Evolutionary conservation across 2,113 vertebrate species (phyloP), one percentile per base, ranked within the genome.

Genomic region (Pachyramphus minor): DNA sequence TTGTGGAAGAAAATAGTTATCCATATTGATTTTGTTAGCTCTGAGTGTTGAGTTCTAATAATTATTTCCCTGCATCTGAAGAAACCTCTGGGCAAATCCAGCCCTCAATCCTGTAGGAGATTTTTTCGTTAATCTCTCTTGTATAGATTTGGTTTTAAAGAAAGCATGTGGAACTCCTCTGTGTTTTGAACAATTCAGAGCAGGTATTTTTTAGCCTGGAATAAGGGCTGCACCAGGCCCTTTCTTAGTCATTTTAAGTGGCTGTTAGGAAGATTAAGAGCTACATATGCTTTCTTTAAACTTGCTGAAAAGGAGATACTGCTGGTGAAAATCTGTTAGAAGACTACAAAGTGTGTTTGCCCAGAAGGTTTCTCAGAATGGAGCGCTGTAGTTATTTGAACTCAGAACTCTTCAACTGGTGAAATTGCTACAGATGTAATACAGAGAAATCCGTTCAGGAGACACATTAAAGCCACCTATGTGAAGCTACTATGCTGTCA

Each of bases 11-110:
- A 94, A 90, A 72, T 64, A 84, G 41, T 75, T 90, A 45, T 23
- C 83, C 66, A 28, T 96, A 97, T 97, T 93, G 96, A 97, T 96
- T 96, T 94, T 94, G 88, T 79, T 96, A 89, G 90, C 77, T 90
- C 60, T 37, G 83, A 58, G 90, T 18, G 1, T 50, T 39, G 82
- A 95, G 66, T 64, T 95, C 80, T 96, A 93, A 94, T 96, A 92
- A 89, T 95, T 94, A 93, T 93, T 96, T 95, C 73, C 59, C 94
- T 72, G 53, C 73, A 50, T 87, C 86, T 93, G 88, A 92, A 73
- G 76, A 82, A 96, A 95, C 77, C 96, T 87, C 92, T 96, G 90
- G 95, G 96, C 92, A 97, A 96, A 94, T 71, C 14, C 56, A 90
- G 53, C 83, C 68, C 22, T 49, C 68, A 84, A 0, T 92, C 62